Evolutionary conservation across 2,113 vertebrate genomes (phyloP).

Genomic region (pig (Sus scrofa)): T2T-Sscrofa CM000817.6:166277501-166278000

Average conservation of each 20-base stretch:
- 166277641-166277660: neutral
- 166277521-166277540: neutral
- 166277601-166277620: neutral
- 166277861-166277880: neutral
- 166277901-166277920: neutral
- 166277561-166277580: neutral
- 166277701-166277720: neutral
- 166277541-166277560: neutral
- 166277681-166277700: neutral
- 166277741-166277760: neutral
- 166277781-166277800: neutral
- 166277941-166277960: neutral
- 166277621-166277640: neutral
- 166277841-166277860: neutral
- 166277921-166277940: neutral
- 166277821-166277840: neutral
- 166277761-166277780: neutral
- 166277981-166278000: neutral
- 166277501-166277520: neutral
- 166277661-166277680: neutral
- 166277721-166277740: neutral
- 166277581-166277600: neutral
- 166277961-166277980: neutral
- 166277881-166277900: neutral
- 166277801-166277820: neutral